These are phyloP conservation scores for Vireo altiloquus DNA, from an alignment of 2,113 vertebrate species.

Conservation along the genomic window DNA sequence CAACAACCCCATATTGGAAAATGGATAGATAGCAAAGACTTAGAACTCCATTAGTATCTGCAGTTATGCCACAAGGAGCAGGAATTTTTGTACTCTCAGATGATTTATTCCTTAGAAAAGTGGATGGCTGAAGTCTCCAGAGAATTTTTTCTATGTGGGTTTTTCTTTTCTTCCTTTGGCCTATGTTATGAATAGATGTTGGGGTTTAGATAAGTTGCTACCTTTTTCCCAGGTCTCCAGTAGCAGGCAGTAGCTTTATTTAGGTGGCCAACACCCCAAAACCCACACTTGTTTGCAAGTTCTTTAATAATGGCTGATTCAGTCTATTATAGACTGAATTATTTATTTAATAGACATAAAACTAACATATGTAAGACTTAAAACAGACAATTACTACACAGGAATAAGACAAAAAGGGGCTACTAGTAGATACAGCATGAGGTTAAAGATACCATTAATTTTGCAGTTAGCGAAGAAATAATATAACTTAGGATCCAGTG, in stretches of 20 bases:
- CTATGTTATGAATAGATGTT: background rate
- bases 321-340: background rate
- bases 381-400: background rate
- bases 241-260: background rate
- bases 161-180: background rate
- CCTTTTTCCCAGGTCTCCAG: background rate
- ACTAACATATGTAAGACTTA: background rate
- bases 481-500: background rate
- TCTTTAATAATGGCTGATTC: background rate
- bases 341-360: background rate
- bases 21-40: background rate
- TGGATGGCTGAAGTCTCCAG: background rate
- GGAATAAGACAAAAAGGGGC: background rate
- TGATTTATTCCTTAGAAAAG: background rate
- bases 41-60: background rate
- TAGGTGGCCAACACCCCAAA: background rate
- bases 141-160: background rate
- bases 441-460: background rate
- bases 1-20: background rate
- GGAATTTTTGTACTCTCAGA: background rate
- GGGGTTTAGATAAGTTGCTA: background rate
- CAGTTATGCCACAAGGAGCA: background rate
- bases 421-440: background rate
- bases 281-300: background rate
- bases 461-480: background rate